Evolutionary conservation across 1,140 invertebrate species (phyloP).

Genomic region (Thaumetopoea pityocampa): DNA sequence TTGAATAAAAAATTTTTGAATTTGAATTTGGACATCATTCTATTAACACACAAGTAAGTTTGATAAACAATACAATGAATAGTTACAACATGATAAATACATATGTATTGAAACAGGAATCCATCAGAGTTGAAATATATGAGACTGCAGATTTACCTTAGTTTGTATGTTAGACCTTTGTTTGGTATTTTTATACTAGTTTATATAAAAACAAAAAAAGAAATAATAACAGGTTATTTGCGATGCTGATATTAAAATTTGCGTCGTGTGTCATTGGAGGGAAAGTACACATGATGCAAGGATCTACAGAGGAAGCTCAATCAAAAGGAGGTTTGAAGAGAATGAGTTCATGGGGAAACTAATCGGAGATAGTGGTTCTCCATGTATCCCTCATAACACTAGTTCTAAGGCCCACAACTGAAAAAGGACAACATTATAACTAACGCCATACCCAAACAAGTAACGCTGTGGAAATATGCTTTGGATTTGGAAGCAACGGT

Average conservation of each 20-base stretch:
- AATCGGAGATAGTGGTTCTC: background rate
- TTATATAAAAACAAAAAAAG: too few relatives aligned
- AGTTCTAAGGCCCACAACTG: conserved; percentile 1
- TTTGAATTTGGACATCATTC: conserved; percentile 4
- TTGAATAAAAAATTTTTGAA: too few relatives aligned
- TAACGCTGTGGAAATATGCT: conserved; percentile 1
- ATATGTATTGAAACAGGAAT: too few relatives aligned
- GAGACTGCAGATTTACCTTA: too few relatives aligned
- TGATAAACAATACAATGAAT: background rate
- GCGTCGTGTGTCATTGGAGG: conserved; percentile 8
- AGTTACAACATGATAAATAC: background rate
- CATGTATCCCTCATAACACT: background rate
- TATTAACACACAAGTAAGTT: conserved; percentile 7
- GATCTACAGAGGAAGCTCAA: conserved; percentile 1
- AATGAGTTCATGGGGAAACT: conserved; percentile 4
- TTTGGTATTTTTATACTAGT: too few relatives aligned
- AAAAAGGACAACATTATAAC: conserved; percentile 3
- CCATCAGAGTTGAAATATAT: too few relatives aligned
- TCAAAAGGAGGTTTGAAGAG: conserved; percentile 5
- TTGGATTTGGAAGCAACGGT: conserved; percentile 11
- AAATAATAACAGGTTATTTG: conserved; percentile 7
- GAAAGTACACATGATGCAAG: conserved; percentile 10
- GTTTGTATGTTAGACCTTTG: too few relatives aligned
- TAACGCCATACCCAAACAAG: background rate
- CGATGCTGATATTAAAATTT: conserved; percentile 8